Evolutionary conservation across 2,113 vertebrate species (phyloP).

Genomic region (Microcebus griseorufus): DNA sequence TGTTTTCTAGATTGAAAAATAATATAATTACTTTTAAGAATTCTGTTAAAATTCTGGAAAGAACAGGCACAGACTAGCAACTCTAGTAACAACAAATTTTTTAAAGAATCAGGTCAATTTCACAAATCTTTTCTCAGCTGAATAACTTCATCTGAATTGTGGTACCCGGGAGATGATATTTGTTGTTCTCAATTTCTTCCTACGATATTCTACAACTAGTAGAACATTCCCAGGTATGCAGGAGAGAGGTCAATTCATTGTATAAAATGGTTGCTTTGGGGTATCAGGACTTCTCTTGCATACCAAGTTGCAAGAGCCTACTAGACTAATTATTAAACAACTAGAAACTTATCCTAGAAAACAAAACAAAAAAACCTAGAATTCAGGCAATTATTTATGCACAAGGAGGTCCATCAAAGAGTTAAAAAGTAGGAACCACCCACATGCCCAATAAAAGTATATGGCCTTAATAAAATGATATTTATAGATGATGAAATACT

Average conservation of each 20-base stretch:
- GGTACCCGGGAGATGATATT: not conserved
- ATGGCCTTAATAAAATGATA: not conserved
- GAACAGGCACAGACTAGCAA: not conserved
- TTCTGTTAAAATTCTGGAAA: not conserved
- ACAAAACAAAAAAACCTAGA: not conserved
- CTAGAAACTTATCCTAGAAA: not conserved
- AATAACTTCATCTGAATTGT: not conserved
- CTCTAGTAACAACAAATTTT: not conserved
- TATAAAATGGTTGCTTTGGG: not conserved
- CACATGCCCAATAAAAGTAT: not conserved
- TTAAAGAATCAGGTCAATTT: not conserved
- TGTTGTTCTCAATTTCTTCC: not conserved
- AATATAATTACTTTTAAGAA: not conserved
- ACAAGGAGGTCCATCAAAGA: not conserved
- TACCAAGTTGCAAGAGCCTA: not conserved
- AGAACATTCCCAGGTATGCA: too few relatives aligned
- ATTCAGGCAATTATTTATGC: not conserved
- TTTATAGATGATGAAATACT: not conserved
- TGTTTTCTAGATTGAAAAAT: not conserved
- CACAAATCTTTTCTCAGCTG: not conserved
- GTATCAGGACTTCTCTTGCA: not conserved
- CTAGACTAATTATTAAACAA: not conserved
- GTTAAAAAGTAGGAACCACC: not conserved
- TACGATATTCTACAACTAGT: not conserved
- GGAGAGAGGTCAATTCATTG: not conserved